Percentiles rank a stretch among this genome's conserved stretches.
Evolutionary conservation across 2,888 invertebrate species (phyloP).

Genomic region (Hydropsyche betteni): DNA sequence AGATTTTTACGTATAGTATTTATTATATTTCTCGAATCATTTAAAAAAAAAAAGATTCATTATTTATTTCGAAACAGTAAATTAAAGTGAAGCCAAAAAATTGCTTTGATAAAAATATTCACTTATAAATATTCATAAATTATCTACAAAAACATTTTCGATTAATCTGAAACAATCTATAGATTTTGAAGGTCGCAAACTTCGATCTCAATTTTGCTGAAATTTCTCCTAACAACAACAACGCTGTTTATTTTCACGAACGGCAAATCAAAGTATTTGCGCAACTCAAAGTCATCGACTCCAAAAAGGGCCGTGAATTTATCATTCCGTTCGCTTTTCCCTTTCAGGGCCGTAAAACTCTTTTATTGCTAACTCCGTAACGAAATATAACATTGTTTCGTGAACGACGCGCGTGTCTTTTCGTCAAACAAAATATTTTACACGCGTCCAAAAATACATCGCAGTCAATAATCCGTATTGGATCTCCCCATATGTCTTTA

Average conservation of each 20-base stretch:
- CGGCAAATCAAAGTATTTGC: constrained; percentile 23
- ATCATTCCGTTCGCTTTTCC: constrained; percentile 2
- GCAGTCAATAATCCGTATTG: neutral
- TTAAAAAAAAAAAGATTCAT: no score
- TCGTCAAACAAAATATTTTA: constrained; percentile 26
- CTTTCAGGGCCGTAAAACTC: constrained; percentile 5
- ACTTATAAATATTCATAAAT: no score
- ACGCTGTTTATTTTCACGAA: constrained; percentile 17
- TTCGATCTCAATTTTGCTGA: neutral
- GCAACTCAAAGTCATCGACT: constrained; percentile 2
- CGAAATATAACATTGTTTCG: constrained; percentile 24
- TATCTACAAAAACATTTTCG: no score
- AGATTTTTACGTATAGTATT: no score
- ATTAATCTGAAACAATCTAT: no score
- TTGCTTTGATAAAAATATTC: no score
- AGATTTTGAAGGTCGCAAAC: no score
- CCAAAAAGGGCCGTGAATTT: neutral
- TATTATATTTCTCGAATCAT: no score
- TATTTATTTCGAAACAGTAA: no score
- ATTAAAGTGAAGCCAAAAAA: no score
- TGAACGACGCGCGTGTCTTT: constrained; percentile 12
- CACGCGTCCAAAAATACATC: constrained; percentile 30
- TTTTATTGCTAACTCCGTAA: constrained; percentile 1
- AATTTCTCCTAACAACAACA: neutral
- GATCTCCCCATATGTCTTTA: constrained; percentile 2